These are phyloP conservation scores for Delphinus delphis DNA, from an alignment of 2,113 vertebrate genomes.

Conservation along the genomic window DNA sequence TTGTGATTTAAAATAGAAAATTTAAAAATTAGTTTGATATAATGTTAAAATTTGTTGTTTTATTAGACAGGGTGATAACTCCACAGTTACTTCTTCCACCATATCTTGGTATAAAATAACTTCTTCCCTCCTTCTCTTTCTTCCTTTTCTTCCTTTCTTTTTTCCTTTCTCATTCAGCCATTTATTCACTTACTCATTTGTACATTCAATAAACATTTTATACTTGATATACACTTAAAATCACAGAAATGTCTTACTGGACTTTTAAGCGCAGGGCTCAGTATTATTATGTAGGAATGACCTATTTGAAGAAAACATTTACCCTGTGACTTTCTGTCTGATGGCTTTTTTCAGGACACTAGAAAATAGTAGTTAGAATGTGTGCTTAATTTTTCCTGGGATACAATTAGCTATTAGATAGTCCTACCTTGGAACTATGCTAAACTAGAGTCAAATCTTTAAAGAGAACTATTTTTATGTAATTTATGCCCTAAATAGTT, in stretches of 20 bases:
- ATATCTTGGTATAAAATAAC: neutral
- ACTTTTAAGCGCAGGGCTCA: neutral
- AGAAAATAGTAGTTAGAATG: neutral
- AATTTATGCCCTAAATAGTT: neutral
- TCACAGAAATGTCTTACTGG: neutral
- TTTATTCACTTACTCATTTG: neutral
- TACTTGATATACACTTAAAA: constrained; percentile 18
- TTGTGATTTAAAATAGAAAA: neutral
- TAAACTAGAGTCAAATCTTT: neutral
- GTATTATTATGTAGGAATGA: neutral
- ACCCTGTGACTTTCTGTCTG: neutral
- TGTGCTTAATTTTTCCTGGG: neutral
- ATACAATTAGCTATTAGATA: neutral
- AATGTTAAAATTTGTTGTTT: constrained; percentile 36
- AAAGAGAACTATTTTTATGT: neutral
- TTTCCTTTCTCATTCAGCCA: neutral
- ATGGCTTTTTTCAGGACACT: neutral
- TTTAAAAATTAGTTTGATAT: constrained; percentile 11
- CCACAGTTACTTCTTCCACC: neutral
- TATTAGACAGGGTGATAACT: neutral
- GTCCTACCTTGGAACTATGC: neutral
- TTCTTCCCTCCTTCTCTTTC: neutral
- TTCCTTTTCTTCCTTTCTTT: neutral
- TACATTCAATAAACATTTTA: constrained; percentile 5
- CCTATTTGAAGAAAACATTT: neutral